Evolutionary conservation across 2,797 vertebrate genomes (phyloP), one percentile per base, ranked within the genome.

Genomic region (Muscicapa comitata): DNA sequence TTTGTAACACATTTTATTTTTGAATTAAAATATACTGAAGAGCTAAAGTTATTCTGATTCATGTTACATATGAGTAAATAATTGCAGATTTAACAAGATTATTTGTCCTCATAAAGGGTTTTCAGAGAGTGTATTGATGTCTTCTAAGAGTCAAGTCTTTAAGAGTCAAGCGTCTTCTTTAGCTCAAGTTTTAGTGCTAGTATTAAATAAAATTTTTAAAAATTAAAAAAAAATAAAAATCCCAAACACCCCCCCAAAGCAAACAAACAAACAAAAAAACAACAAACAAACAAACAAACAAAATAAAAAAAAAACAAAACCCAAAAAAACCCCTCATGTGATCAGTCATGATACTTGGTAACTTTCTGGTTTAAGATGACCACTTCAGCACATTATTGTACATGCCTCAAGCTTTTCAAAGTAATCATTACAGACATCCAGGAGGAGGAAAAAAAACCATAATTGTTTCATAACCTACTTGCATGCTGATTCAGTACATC

Each of bases 1-100:
- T 95, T 95, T 68, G 68, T 40, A 91, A 26, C 21, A 57, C 54
- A 37, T 58, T 77, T 50, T 89, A 61, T 92, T 50, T 89, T 95
- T 40, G 35, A 73, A 75, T 80, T 43, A 90, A 96, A 97, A 95
- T 85, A 91, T 81, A 87, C 83, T 47, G 57, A 96, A 94, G 48
- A 92, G 58, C 67, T 95, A 94, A 95, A 96, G 61, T 91, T 89
- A 80, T 50, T 75, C 55, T 63, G 62, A 66, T 84, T 79, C 28
- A 20, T 93, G 81, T 94, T 84, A 96, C 87, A 91, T 86, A 93
- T 95, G 83, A 87, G 65, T 66, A 85, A 86, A 80, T 78, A 80
- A 65, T 17, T 59, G 11, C 21, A 76, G 38, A 57, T 65, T 58
- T 92, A 95, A 90, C 61, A 96, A 93, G 83, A 89, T 79, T 94